These are phyloP conservation scores for Poeciliopsis occidentalis DNA, from an alignment of 2,113 vertebrate species.

Conservation along the genomic window DNA sequence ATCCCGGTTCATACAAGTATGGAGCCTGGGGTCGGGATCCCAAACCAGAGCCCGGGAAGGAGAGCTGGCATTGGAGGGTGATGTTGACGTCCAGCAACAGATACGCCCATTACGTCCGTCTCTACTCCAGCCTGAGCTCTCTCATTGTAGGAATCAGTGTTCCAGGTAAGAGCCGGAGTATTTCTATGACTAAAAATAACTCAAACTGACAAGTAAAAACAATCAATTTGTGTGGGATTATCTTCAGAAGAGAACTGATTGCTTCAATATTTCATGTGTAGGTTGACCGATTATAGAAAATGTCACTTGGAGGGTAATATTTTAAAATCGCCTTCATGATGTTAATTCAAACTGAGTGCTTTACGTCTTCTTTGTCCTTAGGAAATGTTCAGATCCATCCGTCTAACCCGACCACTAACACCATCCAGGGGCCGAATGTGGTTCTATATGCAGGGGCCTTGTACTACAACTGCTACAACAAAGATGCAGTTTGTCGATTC, in stretches of 20 bases:
- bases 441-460: slow-evolving; percentile 69
- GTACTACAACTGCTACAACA: slow-evolving; percentile 80
- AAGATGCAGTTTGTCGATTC: slow-evolving; percentile 69
- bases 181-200: neutral
- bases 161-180: slow-evolving; percentile 28
- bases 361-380: slow-evolving; percentile 4
- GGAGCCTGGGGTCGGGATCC: slow-evolving; percentile 82
- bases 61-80: slow-evolving; percentile 77
- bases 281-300: neutral
- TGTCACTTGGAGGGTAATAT: neutral
- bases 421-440: slow-evolving; percentile 77
- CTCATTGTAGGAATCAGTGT: slow-evolving; percentile 61
- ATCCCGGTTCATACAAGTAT: slow-evolving; percentile 65
- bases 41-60: slow-evolving; percentile 69
- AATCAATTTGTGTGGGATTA: neutral
- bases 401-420: slow-evolving; percentile 78
- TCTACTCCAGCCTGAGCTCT: slow-evolving; percentile 69
- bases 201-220: neutral
- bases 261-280: too few relatives aligned
- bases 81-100: slow-evolving; percentile 67
- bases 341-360: neutral
- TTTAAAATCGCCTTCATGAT: neutral
- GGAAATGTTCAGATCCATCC: slow-evolving; percentile 52
- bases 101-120: slow-evolving; percentile 64
- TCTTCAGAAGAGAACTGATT: neutral